Conservation (phyloP, 1,140 invertebrate species). For the Centruroides sculpturatus region DNA sequence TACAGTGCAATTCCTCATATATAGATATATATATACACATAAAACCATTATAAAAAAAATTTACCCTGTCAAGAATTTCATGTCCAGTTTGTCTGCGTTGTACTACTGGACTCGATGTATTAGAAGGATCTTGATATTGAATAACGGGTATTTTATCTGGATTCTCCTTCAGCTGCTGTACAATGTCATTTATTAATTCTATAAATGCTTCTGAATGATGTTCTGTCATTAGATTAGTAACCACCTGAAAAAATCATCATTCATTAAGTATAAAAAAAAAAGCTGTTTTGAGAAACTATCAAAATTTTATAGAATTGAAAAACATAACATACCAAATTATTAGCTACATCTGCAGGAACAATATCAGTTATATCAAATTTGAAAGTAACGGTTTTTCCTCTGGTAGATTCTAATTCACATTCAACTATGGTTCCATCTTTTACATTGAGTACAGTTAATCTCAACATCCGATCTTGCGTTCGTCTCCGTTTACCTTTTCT, state of each 20-base stretch:
- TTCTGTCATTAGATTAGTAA: slow-evolving; percentile 64
- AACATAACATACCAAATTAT: slow-evolving; percentile 54
- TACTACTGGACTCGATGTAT: neutral
- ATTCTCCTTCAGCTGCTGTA: slow-evolving; percentile 61
- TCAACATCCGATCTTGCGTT: slow-evolving; percentile 44
- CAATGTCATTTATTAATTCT: slow-evolving; percentile 69
- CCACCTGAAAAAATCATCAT: slow-evolving; percentile 40
- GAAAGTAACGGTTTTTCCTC: slow-evolving; percentile 84
- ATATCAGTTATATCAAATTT: slow-evolving; percentile 84
- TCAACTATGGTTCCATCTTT: slow-evolving; percentile 60
- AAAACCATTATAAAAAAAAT: no score
- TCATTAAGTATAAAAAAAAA: no score
- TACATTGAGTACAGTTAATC: slow-evolving; percentile 63
- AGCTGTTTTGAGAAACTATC: no score
- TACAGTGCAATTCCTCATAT: no score
- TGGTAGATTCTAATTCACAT: slow-evolving; percentile 74
- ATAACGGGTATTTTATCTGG: slow-evolving; percentile 51
- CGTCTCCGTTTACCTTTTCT: slow-evolving; percentile 21
- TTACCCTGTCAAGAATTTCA: no score
- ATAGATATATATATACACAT: no score
- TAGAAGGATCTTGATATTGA: neutral
- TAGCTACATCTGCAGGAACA: slow-evolving; percentile 74
- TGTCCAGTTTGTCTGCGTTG: no score
- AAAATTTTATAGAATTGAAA: neutral
- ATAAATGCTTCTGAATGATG: slow-evolving; percentile 63